Percentiles rank a stretch among this genome's conserved stretches.
These are phyloP conservation scores for Cassiopea andromeda DNA, from an alignment of 30 jellyfish, hydroid and myxozoan species.

Conservation along the genomic window DNA sequence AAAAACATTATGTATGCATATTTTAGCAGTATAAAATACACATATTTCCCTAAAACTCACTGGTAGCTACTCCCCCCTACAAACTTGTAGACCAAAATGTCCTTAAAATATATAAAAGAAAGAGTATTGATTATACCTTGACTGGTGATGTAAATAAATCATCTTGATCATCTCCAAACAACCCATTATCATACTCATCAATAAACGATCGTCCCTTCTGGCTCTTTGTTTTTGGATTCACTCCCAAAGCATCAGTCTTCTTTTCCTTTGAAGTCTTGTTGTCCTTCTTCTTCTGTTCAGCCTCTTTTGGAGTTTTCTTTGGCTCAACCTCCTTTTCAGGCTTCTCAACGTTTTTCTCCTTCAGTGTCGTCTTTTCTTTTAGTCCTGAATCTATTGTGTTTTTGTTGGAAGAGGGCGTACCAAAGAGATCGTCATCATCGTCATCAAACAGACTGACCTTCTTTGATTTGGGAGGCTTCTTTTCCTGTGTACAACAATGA, in stretches of 20 bases:
- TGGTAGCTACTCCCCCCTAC: too few species aligned
- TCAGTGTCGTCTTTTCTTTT: not conserved
- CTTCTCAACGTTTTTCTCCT: not conserved
- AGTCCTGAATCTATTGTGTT: not conserved
- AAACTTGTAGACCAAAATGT: not conserved
- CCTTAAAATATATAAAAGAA: too few species aligned
- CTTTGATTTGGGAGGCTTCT: slow-evolving; percentile 58
- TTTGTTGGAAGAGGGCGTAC: slow-evolving; percentile 32
- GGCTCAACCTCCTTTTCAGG: not conserved
- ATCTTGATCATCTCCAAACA: slow-evolving; percentile 76
- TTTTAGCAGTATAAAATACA: too few species aligned
- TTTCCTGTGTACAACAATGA: not conserved
- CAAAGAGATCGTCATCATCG: slow-evolving; percentile 69
- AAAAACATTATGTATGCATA: too few species aligned
- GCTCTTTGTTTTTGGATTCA: slow-evolving; percentile 25
- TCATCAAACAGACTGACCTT: slow-evolving; percentile 69
- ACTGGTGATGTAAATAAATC: slow-evolving; percentile 54
- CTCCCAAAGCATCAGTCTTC: slow-evolving; percentile 2
- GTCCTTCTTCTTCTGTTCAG: slow-evolving; percentile 1
- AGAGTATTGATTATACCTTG: slow-evolving; percentile 4
- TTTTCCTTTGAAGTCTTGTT: not conserved
- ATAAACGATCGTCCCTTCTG: slow-evolving; percentile 58
- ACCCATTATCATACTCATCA: slow-evolving; percentile 51
- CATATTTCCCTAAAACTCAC: too few species aligned
- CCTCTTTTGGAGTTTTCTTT: slow-evolving; percentile 2